Conservation (phyloP, 1,140 invertebrate species). For the Drosophila teissieri region DNA sequence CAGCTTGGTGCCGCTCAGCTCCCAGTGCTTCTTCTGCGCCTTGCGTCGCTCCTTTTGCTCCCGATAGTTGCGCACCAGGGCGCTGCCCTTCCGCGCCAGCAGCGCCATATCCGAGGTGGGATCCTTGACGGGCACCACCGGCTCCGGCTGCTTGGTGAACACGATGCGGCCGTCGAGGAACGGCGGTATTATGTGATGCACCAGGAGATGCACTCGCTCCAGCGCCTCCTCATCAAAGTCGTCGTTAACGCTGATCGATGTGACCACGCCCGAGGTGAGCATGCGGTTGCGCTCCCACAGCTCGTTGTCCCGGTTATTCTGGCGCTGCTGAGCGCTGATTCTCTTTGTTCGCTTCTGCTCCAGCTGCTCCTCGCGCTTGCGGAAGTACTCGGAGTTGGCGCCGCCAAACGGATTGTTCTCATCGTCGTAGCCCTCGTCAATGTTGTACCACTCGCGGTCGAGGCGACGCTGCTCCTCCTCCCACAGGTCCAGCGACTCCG, state of each 20-base stretch:
- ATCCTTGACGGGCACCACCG: constrained; percentile 95
- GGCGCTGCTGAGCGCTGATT: constrained; percentile 96
- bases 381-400: constrained; percentile 94
- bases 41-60: constrained; percentile 98
- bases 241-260: constrained; percentile 94
- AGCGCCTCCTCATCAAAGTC: constrained; percentile 97
- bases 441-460: constrained; percentile 98
- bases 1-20: constrained; percentile 97
- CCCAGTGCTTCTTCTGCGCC: constrained; percentile 99
- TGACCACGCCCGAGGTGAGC: constrained; percentile 97
- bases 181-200: constrained; percentile 99
- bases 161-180: constrained; percentile 99
- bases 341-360: constrained; percentile 95
- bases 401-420: constrained; percentile 96
- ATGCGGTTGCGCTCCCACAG: constrained; percentile 99
- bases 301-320: constrained; percentile 99
- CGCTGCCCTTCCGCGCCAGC: constrained; percentile 97
- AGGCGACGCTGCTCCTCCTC: constrained; percentile 96
- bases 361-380: constrained; percentile 95
- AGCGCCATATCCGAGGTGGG: constrained; percentile 99
- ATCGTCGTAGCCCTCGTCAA: constrained; percentile 97
- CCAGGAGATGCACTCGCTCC: constrained; percentile 96
- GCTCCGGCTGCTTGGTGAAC: constrained; percentile 99
- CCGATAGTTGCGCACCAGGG: constrained; percentile 94
- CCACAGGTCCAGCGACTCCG: constrained; percentile 92